Evolutionary conservation across 2,888 invertebrate genomes (phyloP).

Genomic region (Chloroclysta siterata): DNA sequence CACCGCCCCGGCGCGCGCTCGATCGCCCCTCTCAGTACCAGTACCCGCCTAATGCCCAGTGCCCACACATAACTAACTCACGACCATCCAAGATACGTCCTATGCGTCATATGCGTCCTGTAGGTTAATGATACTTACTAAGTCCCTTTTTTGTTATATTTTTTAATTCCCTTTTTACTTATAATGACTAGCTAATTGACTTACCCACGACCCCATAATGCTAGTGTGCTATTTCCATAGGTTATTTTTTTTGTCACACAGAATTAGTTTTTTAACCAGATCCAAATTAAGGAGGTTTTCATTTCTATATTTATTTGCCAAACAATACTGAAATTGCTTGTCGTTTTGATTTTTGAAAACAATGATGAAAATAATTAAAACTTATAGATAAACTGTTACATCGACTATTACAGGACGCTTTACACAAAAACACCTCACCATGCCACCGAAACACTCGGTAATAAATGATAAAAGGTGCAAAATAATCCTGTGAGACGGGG

Average conservation of each 20-base stretch:
- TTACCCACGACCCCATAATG: too few relatives aligned
- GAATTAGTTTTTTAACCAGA: not conserved
- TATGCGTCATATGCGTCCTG: too few relatives aligned
- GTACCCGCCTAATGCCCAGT: conserved; percentile 36
- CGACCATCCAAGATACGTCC: conserved; percentile 51
- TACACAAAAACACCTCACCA: conserved; percentile 35
- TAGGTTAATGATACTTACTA: conserved; percentile 34
- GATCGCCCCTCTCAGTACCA: conserved; percentile 54
- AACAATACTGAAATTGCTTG: conserved; percentile 16
- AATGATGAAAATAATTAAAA: conserved; percentile 6
- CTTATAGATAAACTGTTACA: conserved; percentile 26
- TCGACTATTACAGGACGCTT: conserved; percentile 36
- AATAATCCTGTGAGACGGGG: conserved; percentile 41
- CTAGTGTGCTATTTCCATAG: conserved; percentile 20
- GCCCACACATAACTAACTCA: conserved; percentile 54
- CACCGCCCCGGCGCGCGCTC: conserved; percentile 75
- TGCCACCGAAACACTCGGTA: conserved; percentile 32
- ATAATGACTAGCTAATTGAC: too few relatives aligned
- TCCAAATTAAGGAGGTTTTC: not conserved
- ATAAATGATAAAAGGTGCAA: conserved; percentile 34
- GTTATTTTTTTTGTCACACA: conserved; percentile 4
- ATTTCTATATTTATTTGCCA: conserved; percentile 1
- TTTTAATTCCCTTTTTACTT: conserved; percentile 25
- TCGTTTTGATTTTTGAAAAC: not conserved
- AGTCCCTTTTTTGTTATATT: conserved; percentile 31